Conservation (phyloP, 2,888 invertebrate species). For the Amphipyra tragopoginis region DNA sequence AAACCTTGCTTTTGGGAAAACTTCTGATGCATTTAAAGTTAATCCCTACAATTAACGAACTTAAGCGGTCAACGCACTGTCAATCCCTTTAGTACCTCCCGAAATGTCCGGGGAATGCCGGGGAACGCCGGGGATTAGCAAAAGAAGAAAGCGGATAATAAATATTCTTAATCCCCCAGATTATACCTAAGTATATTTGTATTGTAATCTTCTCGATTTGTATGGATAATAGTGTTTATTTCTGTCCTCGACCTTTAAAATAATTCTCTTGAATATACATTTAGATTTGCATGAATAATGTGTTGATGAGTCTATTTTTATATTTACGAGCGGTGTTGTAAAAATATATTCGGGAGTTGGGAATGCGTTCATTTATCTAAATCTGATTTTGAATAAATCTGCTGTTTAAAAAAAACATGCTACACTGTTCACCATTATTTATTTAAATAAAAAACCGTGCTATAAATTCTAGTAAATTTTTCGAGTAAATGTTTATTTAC, state of each 20-base stretch:
- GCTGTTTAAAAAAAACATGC: no score
- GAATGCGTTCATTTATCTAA: constrained; percentile 1
- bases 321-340: constrained; percentile 3
- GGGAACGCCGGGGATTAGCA: constrained; percentile 64
- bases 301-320: constrained; percentile 11
- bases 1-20: no score
- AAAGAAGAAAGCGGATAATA: constrained; percentile 71
- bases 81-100: constrained; percentile 66
- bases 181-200: constrained; percentile 64
- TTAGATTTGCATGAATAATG: constrained; percentile 28
- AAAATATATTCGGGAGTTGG: constrained; percentile 3
- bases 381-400: no score
- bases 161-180: constrained; percentile 73
- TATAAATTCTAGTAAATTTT: no score
- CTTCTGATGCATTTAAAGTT: no score
- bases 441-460: no score
- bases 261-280: constrained; percentile 32
- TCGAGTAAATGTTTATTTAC: no score
- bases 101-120: constrained; percentile 61
- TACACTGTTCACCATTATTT: no score
- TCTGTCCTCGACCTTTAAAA: constrained; percentile 35
- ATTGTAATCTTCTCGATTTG: constrained; percentile 56
- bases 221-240: constrained; percentile 53
- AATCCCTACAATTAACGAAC: no score
- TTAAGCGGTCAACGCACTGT: constrained; percentile 69